Base-by-base conservation (phyloP, 2,888 invertebrate species). In the Flexamia atlantica region DNA sequence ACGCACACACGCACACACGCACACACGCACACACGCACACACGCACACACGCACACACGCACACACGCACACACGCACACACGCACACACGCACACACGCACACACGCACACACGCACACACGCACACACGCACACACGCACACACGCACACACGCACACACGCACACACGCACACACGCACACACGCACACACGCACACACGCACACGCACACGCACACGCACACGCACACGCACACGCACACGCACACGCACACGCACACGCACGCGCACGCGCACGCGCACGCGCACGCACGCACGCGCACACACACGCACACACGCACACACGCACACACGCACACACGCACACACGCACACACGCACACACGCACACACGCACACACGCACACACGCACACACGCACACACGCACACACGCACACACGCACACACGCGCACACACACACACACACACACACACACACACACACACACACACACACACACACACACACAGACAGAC, bases 391-490 rank as follows among this genome's bases (percentile, higher is more conserved):
- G 25, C 68, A 68, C 68, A 23, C 68, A 68, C 68, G 25, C 68
- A 68, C 68, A 25, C 68, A 68, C 68, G 25, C 68, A 68, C 68
- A 68, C 68, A 68, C 68, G 25, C 68, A 68, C 68, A 68, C 68
- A 68, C 68, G 25, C 68, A 68, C 68, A 68, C 68, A 68, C 68
- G 25, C 68, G 25, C 68, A 68, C 68, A 68, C 68, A 68, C 68
- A 68, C 68, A 68, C 68, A 68, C 68, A 68, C 68, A 68, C 68
- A 68, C 68, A 68, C 68, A 68, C 68, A 68, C 68, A 68, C 68
- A 68, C 68, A 68, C 68, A 68, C 68, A 68, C 68, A 68, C 68
- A 68, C 68, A 68, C 68, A 68, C 68, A 68, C 68, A 68, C 68
- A 68, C 68, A 68, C 68, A 68, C 68, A 68, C 68, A 68, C 28